Evolutionary conservation across 2,113 vertebrate genomes (phyloP).

Genomic region (Malurus elegans): DNA sequence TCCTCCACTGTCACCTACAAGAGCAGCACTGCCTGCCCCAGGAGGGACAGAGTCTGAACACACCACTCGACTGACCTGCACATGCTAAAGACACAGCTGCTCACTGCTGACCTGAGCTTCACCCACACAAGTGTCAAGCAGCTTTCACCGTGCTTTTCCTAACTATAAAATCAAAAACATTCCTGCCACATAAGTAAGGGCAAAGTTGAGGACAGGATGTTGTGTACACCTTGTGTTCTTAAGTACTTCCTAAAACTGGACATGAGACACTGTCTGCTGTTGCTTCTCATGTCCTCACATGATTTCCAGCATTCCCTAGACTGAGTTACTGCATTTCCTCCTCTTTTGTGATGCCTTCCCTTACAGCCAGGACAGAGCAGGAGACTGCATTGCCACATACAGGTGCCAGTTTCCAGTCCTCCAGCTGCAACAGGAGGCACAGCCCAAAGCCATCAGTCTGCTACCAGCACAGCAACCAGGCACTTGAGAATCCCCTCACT

Average conservation of each 20-base stretch:
- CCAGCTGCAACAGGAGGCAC: neutral
- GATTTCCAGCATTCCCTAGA: neutral
- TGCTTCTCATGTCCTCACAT: neutral
- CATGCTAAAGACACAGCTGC: neutral
- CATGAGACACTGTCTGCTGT: neutral
- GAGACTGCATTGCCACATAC: neutral
- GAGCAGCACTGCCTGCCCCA: neutral
- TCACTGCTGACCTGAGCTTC: neutral
- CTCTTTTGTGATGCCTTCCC: neutral
- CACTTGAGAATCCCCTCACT: neutral
- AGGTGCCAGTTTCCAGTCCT: neutral
- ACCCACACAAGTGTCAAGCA: neutral
- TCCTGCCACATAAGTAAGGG: neutral
- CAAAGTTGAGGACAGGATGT: neutral
- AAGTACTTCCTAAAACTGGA: neutral
- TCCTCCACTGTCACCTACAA: neutral
- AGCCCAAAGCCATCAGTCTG: too few species aligned
- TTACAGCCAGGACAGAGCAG: neutral
- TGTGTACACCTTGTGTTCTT: neutral
- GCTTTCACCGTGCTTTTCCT: neutral
- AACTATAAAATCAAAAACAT: neutral
- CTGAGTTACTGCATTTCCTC: neutral
- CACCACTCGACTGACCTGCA: accelerated
- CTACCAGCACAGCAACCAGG: accelerated
- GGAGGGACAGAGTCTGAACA: neutral